A percentile compares a stretch with the other conserved stretches of the same genome.
These are phyloP conservation scores for Neodiprion pinetum DNA, from an alignment of 1,140 invertebrate species.

Conservation along the genomic window DNA sequence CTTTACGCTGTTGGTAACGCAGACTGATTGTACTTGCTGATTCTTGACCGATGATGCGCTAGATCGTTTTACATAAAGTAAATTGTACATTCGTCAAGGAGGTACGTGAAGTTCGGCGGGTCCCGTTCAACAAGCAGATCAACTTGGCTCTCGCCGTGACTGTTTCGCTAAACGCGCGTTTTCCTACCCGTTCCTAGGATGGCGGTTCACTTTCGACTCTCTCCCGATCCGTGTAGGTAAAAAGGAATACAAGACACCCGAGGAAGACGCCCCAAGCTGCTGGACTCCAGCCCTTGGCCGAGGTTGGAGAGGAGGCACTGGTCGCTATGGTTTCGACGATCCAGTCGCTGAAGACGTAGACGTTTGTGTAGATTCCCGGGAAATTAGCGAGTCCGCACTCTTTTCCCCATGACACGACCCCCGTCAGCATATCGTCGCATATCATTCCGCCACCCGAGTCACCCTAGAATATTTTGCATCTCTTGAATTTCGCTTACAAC, in stretches of 20 bases:
- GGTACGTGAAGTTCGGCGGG: too few species aligned
- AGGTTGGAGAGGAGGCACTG: not conserved
- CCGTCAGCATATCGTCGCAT: slow-evolving; percentile 32
- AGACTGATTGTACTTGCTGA: too few species aligned
- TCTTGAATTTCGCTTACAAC: too few species aligned
- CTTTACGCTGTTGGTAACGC: too few species aligned
- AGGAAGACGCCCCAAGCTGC: not conserved
- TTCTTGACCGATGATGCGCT: too few species aligned
- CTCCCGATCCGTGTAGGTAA: not conserved
- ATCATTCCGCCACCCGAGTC: slow-evolving; percentile 32
- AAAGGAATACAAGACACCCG: not conserved
- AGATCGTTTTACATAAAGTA: too few species aligned
- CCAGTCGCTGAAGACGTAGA: slow-evolving; percentile 30
- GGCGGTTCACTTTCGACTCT: not conserved
- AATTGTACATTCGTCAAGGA: too few species aligned
- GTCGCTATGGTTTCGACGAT: not conserved
- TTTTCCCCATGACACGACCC: slow-evolving; percentile 61
- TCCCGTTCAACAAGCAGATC: too few species aligned
- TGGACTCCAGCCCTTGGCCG: not conserved
- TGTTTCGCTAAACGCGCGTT: too few species aligned
- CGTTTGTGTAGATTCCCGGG: slow-evolving; percentile 64
- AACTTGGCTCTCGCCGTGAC: too few species aligned
- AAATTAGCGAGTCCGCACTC: slow-evolving; percentile 56
- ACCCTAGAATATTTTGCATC: slow-evolving; percentile 17
- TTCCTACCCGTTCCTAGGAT: too few species aligned